Evolutionary conservation across 1,140 invertebrate genomes (phyloP).

Genomic region (Drosophila ercepeae): DNA sequence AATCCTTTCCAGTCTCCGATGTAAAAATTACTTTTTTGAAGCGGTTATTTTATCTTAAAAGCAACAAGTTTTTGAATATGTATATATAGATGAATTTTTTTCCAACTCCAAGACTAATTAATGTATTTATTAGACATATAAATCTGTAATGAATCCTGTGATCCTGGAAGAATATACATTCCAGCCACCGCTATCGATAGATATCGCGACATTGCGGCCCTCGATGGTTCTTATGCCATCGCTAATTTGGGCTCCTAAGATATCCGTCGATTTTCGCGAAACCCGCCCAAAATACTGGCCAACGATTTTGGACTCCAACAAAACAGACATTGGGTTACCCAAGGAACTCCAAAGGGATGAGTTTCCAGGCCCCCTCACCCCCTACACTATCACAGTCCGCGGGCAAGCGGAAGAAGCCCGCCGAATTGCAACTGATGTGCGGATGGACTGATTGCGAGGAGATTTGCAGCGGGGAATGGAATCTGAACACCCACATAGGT

Average conservation of each 20-base stretch:
- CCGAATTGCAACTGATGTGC: slow-evolving; percentile 47
- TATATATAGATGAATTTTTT: no score
- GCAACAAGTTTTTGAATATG: no score
- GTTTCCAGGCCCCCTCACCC: neutral
- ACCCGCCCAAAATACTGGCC: slow-evolving; percentile 7
- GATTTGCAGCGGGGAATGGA: slow-evolving; percentile 55
- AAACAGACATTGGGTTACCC: neutral
- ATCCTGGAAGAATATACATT: neutral
- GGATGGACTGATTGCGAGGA: slow-evolving; percentile 57
- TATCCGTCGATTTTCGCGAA: slow-evolving; percentile 14
- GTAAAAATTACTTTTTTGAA: no score
- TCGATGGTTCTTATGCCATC: slow-evolving; percentile 8
- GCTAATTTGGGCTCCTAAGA: slow-evolving; percentile 19
- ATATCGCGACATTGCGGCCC: neutral
- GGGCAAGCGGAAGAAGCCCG: slow-evolving; percentile 48
- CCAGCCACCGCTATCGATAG: neutral
- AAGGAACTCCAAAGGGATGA: slow-evolving; percentile 4
- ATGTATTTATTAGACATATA: no score
- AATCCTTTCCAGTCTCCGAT: no score
- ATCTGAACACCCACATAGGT: slow-evolving; percentile 67
- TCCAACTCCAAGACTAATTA: no score
- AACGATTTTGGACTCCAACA: neutral
- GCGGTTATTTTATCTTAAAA: no score
- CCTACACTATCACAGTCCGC: neutral
- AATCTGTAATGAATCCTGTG: neutral